Conservation (phyloP, 1,140 invertebrate genomes). For the Drosophila rhopaloa region DNA sequence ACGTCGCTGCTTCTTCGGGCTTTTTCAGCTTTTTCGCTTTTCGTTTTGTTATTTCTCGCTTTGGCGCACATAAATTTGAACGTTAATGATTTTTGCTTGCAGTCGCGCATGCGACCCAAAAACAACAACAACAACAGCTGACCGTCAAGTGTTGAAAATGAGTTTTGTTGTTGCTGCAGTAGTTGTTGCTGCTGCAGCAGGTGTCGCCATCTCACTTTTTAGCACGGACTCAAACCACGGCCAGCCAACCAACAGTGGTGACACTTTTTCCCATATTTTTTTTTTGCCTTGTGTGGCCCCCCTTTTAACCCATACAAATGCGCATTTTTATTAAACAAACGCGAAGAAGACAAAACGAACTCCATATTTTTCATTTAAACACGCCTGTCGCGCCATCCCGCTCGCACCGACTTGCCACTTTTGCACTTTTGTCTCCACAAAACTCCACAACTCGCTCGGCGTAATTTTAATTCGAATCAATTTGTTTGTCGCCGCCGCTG, state of each 20-base stretch:
- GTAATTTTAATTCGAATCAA: conserved; percentile 82
- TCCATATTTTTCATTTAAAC: conserved; percentile 70
- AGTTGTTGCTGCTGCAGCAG: conserved; percentile 49
- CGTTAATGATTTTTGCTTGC: conserved; percentile 82
- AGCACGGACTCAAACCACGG: conserved; percentile 62
- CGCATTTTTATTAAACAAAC: conserved; percentile 66
- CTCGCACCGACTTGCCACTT: conserved; percentile 8
- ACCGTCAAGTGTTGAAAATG: conserved; percentile 66
- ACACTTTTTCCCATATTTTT: conserved; percentile 44
- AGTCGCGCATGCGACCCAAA: conserved; percentile 63
- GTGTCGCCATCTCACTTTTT: conserved; percentile 78
- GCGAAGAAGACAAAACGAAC: conserved; percentile 24
- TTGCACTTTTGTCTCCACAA: conserved; percentile 7
- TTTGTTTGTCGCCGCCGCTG: conserved; percentile 76
- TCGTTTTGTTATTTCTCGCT: conserved; percentile 82
- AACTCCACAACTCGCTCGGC: conserved; percentile 41
- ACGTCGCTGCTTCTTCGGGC: conserved; percentile 3
- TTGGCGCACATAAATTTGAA: conserved; percentile 80
- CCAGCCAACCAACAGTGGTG: conserved; percentile 60
- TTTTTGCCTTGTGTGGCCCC: neutral
- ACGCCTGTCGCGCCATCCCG: conserved; percentile 33
- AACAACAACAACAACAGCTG: conserved; percentile 32
- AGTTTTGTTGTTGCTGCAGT: conserved; percentile 29
- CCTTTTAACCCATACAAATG: neutral
- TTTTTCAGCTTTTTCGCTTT: conserved; percentile 9